Percentiles rank a stretch among this genome's conserved stretches.
Evolutionary conservation across 1,140 invertebrate genomes (phyloP).

Genomic region (Odontomachus brunneus): DNA sequence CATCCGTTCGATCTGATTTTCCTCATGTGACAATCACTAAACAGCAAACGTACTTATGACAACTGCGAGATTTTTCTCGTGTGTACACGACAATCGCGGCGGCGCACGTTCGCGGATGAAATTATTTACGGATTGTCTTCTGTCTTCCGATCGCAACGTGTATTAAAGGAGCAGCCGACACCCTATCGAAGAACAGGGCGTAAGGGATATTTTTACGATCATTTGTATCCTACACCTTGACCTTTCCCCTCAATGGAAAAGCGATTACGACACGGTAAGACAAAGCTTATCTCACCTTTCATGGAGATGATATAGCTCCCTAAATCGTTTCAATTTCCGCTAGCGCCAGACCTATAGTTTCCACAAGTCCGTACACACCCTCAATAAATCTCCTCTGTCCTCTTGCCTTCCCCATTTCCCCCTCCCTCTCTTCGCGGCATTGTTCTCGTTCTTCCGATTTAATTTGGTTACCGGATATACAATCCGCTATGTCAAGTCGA

Average conservation of each 20-base stretch:
- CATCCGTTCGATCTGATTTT: too few species aligned
- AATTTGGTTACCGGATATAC: background rate
- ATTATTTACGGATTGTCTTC: constrained; percentile 3
- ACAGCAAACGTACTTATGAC: too few species aligned
- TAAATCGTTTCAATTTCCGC: constrained; percentile 53
- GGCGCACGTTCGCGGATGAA: background rate
- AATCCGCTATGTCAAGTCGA: background rate
- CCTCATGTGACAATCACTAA: too few species aligned
- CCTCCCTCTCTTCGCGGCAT: too few species aligned
- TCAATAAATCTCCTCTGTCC: constrained; percentile 9
- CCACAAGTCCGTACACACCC: constrained; percentile 21
- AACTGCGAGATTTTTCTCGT: too few species aligned
- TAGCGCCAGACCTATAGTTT: constrained; percentile 10
- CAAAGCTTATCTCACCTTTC: constrained; percentile 60
- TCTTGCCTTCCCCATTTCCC: too few species aligned
- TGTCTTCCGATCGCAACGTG: background rate
- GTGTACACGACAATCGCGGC: background rate
- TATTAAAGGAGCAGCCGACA: constrained; percentile 34
- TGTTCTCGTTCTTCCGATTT: constrained; percentile 8
- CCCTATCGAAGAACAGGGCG: constrained; percentile 30
- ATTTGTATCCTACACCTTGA: constrained; percentile 71
- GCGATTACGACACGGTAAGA: constrained; percentile 58
- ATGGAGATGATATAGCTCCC: constrained; percentile 43
- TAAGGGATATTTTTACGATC: constrained; percentile 71
- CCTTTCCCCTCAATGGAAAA: constrained; percentile 70